These are phyloP conservation scores for Podiceps cristatus DNA, from an alignment of 2,113 vertebrate species.

Conservation along the genomic window DNA sequence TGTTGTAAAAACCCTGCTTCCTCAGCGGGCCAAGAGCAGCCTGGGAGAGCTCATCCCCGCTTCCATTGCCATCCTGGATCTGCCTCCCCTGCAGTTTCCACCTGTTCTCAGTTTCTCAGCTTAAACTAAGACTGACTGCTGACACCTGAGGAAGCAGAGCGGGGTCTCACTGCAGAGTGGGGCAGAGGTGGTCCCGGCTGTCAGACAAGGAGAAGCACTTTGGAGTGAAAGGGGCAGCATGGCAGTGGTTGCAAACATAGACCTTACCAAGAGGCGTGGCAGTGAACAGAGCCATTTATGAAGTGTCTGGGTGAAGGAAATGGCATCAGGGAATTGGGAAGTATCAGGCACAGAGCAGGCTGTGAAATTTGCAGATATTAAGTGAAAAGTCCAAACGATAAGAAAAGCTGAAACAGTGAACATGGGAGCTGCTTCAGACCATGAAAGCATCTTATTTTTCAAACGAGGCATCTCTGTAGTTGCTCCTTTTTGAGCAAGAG, in stretches of 20 bases:
- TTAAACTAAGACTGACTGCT: not conserved
- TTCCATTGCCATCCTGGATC: not conserved
- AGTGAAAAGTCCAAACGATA: not conserved
- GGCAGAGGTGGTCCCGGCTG: fast-evolving
- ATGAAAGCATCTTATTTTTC: not conserved
- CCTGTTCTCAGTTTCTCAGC: not conserved
- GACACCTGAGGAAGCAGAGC: not conserved
- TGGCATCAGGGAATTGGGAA: not conserved
- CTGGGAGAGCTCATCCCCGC: not conserved
- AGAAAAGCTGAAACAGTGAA: not conserved
- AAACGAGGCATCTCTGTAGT: not conserved
- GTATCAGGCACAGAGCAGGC: not conserved
- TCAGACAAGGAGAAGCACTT: not conserved
- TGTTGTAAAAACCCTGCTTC: not conserved
- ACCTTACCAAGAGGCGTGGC: not conserved
- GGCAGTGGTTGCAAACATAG: not conserved
- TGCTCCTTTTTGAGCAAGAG: not conserved
- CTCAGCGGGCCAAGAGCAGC: fast-evolving
- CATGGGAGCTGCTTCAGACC: not conserved
- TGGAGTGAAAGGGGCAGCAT: not conserved
- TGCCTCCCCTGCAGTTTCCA: not conserved
- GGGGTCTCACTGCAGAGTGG: fast-evolving
- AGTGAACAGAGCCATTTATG: not conserved
- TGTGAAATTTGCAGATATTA: not conserved
- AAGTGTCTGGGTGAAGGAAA: not conserved